Evolutionary conservation across 2,113 vertebrate species (phyloP).

Genomic region (Numenius arquata): DNA sequence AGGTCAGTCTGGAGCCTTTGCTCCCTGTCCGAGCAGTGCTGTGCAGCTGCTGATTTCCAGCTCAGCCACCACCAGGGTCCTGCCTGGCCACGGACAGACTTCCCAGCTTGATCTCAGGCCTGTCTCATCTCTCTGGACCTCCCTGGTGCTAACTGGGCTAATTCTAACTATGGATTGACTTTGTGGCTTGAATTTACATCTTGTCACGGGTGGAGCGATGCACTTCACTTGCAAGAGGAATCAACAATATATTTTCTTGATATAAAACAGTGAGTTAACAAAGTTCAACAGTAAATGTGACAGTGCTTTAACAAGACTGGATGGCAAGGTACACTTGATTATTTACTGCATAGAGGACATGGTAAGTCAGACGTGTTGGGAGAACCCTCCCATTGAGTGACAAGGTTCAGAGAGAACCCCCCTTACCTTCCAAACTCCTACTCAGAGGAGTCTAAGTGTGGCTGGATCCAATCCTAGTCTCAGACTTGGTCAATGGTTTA

Average conservation of each 20-base stretch:
- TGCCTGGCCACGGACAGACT: not conserved
- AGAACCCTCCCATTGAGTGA: not conserved
- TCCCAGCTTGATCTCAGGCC: not conserved
- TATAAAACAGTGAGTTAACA: not conserved
- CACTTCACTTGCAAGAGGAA: not conserved
- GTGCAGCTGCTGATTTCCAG: not conserved
- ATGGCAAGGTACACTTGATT: not conserved
- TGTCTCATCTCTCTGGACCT: not conserved
- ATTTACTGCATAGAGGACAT: not conserved
- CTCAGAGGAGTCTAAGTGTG: not conserved
- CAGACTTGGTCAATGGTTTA: not conserved
- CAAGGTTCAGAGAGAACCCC: not conserved
- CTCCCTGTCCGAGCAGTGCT: rapidly evolving
- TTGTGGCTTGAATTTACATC: not conserved
- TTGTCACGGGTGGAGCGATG: not conserved
- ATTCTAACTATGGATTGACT: not conserved
- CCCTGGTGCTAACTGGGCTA: not conserved
- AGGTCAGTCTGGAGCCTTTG: not conserved
- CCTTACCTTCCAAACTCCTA: not conserved
- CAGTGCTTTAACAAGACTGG: not conserved
- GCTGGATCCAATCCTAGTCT: not conserved
- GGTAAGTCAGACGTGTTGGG: not conserved
- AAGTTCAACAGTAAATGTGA: not conserved
- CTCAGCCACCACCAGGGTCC: rapidly evolving
- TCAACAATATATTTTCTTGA: not conserved